Evolutionary conservation across 1,140 invertebrate genomes (phyloP).

Genomic region (Hypothenemus hampei): DNA sequence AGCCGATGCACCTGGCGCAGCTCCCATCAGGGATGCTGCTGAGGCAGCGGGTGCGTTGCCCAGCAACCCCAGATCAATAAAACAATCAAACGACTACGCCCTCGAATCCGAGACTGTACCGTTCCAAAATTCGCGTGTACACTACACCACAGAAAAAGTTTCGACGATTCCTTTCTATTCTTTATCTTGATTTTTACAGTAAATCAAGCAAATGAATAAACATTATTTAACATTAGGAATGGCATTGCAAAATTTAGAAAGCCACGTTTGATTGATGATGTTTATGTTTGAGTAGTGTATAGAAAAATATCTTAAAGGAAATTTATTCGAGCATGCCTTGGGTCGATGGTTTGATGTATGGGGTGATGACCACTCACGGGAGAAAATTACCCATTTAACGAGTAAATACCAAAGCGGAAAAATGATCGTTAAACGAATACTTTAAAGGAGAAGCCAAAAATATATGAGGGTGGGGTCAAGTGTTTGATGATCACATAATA

Average conservation of each 20-base stretch:
- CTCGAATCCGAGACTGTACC: slow-evolving; percentile 24
- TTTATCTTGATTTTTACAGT: neutral
- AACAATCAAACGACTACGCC: slow-evolving; percentile 42
- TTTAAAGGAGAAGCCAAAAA: no score
- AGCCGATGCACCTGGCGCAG: slow-evolving; percentile 16
- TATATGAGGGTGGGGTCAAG: no score
- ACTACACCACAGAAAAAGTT: slow-evolving; percentile 4
- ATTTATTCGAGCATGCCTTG: slow-evolving; percentile 12
- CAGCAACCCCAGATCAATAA: slow-evolving; percentile 40
- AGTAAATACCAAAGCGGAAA: slow-evolving; percentile 11
- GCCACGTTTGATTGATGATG: neutral
- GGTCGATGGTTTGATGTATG: slow-evolving; percentile 15
- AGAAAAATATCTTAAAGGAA: neutral
- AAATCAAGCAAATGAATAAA: neutral
- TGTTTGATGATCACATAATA: no score
- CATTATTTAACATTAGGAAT: no score
- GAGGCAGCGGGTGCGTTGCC: slow-evolving; percentile 24
- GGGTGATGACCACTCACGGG: slow-evolving; percentile 13
- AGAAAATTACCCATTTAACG: slow-evolving; percentile 20
- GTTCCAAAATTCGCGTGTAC: slow-evolving; percentile 3
- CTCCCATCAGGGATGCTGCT: slow-evolving; percentile 15
- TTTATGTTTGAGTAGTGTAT: slow-evolving; percentile 11
- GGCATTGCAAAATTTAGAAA: neutral
- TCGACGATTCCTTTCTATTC: neutral
- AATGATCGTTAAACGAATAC: no score